phyloP scores from a whole-genome alignment of 2,888 invertebrate genomes.

The Iselma pallidipennis region DNA sequence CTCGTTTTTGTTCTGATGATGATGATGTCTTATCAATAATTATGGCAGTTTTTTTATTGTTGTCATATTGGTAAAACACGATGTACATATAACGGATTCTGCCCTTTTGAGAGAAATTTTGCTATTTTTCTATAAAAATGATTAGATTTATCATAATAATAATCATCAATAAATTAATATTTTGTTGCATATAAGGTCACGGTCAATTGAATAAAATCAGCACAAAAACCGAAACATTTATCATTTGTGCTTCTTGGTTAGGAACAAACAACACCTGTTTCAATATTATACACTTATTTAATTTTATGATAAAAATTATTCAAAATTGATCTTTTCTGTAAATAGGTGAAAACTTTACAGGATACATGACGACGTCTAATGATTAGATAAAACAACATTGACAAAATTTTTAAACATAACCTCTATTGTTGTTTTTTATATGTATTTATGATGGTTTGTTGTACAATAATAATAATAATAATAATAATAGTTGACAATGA shows the following conservation, averaged over 20 bases:
- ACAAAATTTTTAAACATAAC: not conserved
- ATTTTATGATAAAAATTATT: not conserved
- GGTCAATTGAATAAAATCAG: not conserved
- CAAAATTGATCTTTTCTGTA: too few relatives aligned
- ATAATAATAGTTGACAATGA: too few relatives aligned
- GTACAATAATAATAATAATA: too few relatives aligned
- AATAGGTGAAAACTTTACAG: too few relatives aligned
- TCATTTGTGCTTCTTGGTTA: not conserved
- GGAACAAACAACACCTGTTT: not conserved
- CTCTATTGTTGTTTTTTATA: not conserved
- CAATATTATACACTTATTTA: not conserved
- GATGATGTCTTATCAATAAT: too few relatives aligned
- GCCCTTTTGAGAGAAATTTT: too few relatives aligned
- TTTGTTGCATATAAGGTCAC: not conserved
- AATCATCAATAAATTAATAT: not conserved
- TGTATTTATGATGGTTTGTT: not conserved
- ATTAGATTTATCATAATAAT: not conserved
- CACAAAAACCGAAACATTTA: not conserved
- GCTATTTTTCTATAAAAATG: too few relatives aligned
- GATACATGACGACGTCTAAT: not conserved
- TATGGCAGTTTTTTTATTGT: too few relatives aligned
- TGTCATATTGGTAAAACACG: too few relatives aligned
- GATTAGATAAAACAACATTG: not conserved
- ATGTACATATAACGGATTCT: too few relatives aligned
- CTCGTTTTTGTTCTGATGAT: too few relatives aligned